Evolutionary conservation across 1,140 invertebrate genomes (phyloP), one percentile per base, ranked within the genome.

Genomic region (Vanessa atalanta): DNA sequence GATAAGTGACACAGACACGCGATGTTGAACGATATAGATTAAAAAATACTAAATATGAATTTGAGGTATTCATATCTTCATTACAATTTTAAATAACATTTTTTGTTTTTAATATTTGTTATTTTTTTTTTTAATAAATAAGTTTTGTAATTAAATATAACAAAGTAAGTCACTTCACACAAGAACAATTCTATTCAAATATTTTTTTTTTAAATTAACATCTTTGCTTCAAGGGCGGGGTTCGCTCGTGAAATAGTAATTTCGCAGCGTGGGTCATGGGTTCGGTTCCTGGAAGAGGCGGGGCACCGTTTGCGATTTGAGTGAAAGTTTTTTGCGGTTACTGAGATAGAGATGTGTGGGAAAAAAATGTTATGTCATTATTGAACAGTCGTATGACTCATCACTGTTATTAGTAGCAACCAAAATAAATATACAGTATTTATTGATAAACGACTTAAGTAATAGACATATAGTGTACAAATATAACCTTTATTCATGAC

Each of bases 311-410:
- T 73, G 68, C 47, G 71, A 74, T 80, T 82, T 74, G 74, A 77
- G 80, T 78, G 81, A 86, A 83, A 82, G 83, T 80, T 85, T 87
- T 83, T 85, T 84, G 76, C 61, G 78, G 78, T 78, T 68, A 72
- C 50, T 55, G 63, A 65, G 53, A 75, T 66, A 60, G 65, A 65
- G 53, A 75, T 66, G 65, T 70, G 57, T 76, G 77, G 71, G 71
- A 50, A 71, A 70, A 61, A 70, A 66, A 68, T 61, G 50, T 67
- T 72, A 67, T 67, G 61, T 64, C 71, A 73, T 78, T 76, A 55
- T 31, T 31, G 7, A 14, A n/a, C n/a, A 43, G 37, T 43, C 9
- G 9, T 43, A 7, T 43, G 37, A 11, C 37, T 43, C 37, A 43
- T 43, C 37, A 9, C 37, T 0, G 37, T 43, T 43, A 43, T 43